These are phyloP conservation scores for Oxystoma pomonae DNA, from an alignment of 2,888 invertebrate species.

Conservation along the genomic window DNA sequence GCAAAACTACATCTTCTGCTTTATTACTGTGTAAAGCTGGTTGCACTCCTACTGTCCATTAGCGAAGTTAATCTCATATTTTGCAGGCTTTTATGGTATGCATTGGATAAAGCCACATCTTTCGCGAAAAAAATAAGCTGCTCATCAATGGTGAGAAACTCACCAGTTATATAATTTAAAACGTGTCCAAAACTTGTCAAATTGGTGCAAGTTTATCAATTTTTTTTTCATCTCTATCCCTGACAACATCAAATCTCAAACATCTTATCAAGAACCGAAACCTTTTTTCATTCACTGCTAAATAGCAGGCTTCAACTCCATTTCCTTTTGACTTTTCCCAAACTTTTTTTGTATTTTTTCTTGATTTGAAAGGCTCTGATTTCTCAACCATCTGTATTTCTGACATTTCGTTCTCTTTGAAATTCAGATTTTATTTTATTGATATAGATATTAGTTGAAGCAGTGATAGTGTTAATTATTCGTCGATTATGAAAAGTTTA, in stretches of 20 bases:
- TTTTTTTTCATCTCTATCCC: constrained; percentile 10
- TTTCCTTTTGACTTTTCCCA: constrained; percentile 28
- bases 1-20: constrained; percentile 23
- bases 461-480: constrained; percentile 2
- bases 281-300: constrained; percentile 21
- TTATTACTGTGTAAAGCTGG: constrained; percentile 22
- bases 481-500: constrained; percentile 7
- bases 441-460: constrained; percentile 15
- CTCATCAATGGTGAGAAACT: constrained; percentile 23
- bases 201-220: constrained; percentile 23
- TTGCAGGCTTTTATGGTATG: constrained; percentile 30
- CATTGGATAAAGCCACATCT: constrained; percentile 31
- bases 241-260: constrained; percentile 21
- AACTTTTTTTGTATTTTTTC: constrained; percentile 23
- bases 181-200: constrained; percentile 21
- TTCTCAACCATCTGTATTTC: constrained; percentile 14
- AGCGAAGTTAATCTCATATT: constrained; percentile 32
- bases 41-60: constrained; percentile 30
- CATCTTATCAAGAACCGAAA: constrained; percentile 20
- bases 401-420: constrained; percentile 12
- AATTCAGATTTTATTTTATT: constrained; percentile 8
- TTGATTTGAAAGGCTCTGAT: constrained; percentile 13
- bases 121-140: constrained; percentile 29
- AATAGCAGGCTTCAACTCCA: constrained; percentile 24
- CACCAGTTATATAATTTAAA: constrained; percentile 16